Percentiles rank a stretch among this genome's conserved stretches.
Evolutionary conservation across 2,797 vertebrate species (phyloP).

Genomic region (Sebastes reedi): DNA sequence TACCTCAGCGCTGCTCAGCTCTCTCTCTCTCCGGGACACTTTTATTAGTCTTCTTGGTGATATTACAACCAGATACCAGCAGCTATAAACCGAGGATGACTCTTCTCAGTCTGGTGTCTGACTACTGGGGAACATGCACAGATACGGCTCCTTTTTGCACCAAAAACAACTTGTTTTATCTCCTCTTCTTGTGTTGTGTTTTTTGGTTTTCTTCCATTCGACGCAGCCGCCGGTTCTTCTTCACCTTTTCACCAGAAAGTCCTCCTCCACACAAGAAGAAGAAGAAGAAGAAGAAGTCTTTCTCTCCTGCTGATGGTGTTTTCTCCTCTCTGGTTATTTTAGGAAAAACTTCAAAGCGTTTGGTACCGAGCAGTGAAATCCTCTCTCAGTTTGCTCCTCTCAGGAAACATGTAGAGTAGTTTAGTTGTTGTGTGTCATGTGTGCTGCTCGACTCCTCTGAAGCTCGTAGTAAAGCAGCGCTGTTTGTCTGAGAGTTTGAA

Average conservation of each 20-base stretch:
- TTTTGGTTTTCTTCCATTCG: background rate
- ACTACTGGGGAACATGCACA: too few relatives aligned
- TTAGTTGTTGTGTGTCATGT: conserved; percentile 57
- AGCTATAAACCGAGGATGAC: background rate
- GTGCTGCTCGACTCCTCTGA: conserved; percentile 30
- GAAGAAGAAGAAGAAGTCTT: background rate
- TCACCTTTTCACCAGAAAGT: background rate
- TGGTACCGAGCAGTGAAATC: background rate
- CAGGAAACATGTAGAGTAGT: background rate
- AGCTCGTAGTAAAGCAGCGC: conserved; percentile 54
- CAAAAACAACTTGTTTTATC: background rate
- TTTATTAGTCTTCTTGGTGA: background rate
- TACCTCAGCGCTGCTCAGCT: conserved; percentile 45
- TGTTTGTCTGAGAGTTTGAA: conserved; percentile 55
- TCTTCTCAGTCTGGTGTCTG: background rate
- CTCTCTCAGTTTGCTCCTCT: background rate
- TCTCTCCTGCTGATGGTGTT: background rate
- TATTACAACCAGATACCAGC: background rate
- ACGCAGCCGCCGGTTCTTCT: background rate
- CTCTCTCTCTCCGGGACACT: background rate
- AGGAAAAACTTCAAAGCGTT: background rate
- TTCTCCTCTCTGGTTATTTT: background rate
- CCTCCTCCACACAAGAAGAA: background rate
- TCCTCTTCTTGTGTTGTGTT: background rate
- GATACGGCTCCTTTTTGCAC: background rate